Evolutionary conservation across 2,888 invertebrate species (phyloP).

Genomic region (Nycteola revayana): DNA sequence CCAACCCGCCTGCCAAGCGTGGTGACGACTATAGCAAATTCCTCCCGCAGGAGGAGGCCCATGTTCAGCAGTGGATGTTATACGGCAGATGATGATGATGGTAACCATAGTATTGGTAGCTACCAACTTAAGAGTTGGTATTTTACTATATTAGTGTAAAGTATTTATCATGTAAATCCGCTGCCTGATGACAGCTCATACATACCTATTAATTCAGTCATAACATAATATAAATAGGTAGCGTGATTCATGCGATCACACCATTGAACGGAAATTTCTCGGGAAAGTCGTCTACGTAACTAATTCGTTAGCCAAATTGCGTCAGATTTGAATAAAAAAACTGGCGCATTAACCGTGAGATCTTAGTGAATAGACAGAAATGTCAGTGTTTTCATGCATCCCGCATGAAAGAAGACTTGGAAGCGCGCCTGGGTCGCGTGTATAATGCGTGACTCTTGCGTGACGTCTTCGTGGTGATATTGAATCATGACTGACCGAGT

Average conservation of each 20-base stretch:
- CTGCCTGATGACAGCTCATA: too few relatives aligned
- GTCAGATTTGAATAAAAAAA: constrained; percentile 22
- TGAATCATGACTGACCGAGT: constrained; percentile 13
- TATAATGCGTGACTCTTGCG: constrained; percentile 46
- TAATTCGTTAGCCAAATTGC: constrained; percentile 14
- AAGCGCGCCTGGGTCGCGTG: constrained; percentile 43
- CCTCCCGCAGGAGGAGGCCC: too few relatives aligned
- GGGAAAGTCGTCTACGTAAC: constrained; percentile 2
- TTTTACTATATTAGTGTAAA: too few relatives aligned
- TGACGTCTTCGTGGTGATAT: constrained; percentile 43
- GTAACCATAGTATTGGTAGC: too few relatives aligned
- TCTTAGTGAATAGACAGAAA: constrained; percentile 16
- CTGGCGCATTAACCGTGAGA: constrained; percentile 10
- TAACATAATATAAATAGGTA: too few relatives aligned
- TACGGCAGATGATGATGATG: too few relatives aligned
- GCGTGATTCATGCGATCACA: constrained; percentile 2
- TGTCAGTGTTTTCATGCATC: constrained; percentile 25
- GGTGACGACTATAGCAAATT: too few relatives aligned
- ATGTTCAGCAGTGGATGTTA: too few relatives aligned
- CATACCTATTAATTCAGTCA: too few relatives aligned
- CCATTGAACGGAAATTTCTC: constrained; percentile 1
- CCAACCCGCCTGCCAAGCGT: too few relatives aligned
- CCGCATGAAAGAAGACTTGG: constrained; percentile 30
- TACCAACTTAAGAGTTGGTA: too few relatives aligned
- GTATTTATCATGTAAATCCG: too few relatives aligned